Conservation (phyloP, 64 coral and sea anemone species). For the Dendrophyllia cribrosa region DNA sequence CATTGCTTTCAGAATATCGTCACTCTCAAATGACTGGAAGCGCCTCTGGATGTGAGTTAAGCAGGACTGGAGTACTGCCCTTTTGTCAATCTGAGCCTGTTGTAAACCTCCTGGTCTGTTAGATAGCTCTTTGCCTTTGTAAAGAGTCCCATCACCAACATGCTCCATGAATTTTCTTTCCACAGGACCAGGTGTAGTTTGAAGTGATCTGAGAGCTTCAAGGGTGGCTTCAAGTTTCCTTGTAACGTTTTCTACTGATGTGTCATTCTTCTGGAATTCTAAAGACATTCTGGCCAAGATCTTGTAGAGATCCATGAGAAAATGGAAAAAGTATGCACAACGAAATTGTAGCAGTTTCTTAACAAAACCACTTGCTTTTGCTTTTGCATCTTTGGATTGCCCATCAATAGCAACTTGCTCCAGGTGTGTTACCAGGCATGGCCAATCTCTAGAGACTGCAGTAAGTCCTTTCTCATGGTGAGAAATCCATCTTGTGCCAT, state of each 20-base stretch:
- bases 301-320: constrained; percentile 64
- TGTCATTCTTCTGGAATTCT: constrained; percentile 58
- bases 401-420: constrained; percentile 51
- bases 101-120: constrained; percentile 24
- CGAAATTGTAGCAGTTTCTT: constrained; percentile 26
- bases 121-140: constrained; percentile 43
- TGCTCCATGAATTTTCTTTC: constrained; percentile 22
- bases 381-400: constrained; percentile 46
- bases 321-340: constrained; percentile 42
- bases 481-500: constrained; percentile 50
- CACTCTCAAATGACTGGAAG: constrained; percentile 43
- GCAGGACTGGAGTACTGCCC: constrained; percentile 44
- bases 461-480: constrained; percentile 40
- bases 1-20: constrained; percentile 32
- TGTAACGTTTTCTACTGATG: constrained; percentile 57
- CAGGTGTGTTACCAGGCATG: constrained; percentile 43
- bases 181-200: constrained; percentile 50
- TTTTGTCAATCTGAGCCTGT: constrained; percentile 42
- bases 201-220: constrained; percentile 36
- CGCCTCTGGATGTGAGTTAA: constrained; percentile 42
- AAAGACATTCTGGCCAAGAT: constrained; percentile 48
- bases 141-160: constrained; percentile 27
- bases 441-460: constrained; percentile 49
- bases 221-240: constrained; percentile 51
- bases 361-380: constrained; percentile 62